Percentiles rank a stretch among this genome's conserved stretches.
Evolutionary conservation across 1,140 invertebrate genomes (phyloP).

Genomic region (Drosophila varians): DNA sequence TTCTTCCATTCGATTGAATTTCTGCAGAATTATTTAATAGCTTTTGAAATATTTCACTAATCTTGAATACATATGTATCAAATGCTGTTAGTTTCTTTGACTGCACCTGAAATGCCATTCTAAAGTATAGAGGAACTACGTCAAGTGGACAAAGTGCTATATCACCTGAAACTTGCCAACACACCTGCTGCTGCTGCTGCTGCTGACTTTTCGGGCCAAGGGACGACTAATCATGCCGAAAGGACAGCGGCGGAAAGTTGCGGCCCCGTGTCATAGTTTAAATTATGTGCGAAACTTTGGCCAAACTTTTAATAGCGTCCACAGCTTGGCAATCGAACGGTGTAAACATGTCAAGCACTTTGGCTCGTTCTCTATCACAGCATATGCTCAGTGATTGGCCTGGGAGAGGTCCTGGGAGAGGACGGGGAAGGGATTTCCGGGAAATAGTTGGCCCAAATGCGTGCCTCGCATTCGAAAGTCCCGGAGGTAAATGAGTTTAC

Average conservation of each 20-base stretch:
- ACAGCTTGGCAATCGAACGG: constrained; percentile 33
- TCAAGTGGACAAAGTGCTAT: constrained; percentile 60
- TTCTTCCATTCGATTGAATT: background rate
- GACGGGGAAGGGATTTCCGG: background rate
- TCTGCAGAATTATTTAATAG: background rate
- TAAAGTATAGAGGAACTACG: constrained; percentile 31
- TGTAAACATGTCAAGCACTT: constrained; percentile 51
- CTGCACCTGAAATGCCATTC: constrained; percentile 1
- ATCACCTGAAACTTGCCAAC: constrained; percentile 49
- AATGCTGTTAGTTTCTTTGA: background rate
- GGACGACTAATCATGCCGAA: constrained; percentile 65
- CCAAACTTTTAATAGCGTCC: constrained; percentile 77
- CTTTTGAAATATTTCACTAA: background rate
- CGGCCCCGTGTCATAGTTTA: constrained; percentile 73
- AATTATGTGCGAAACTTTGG: constrained; percentile 76
- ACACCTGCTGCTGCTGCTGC: constrained; percentile 39
- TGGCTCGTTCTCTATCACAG: constrained; percentile 26
- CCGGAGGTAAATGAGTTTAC: constrained; percentile 51
- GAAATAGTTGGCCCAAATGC: constrained; percentile 45
- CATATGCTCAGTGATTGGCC: constrained; percentile 78
- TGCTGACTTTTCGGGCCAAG: constrained; percentile 16
- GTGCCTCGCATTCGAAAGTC: constrained; percentile 56
- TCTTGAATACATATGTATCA: background rate
- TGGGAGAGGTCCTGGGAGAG: constrained; percentile 40
- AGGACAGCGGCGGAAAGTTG: constrained; percentile 29